Conservation (phyloP, 2,888 invertebrate species). For the Acanthacorydalis orientalis region DNA sequence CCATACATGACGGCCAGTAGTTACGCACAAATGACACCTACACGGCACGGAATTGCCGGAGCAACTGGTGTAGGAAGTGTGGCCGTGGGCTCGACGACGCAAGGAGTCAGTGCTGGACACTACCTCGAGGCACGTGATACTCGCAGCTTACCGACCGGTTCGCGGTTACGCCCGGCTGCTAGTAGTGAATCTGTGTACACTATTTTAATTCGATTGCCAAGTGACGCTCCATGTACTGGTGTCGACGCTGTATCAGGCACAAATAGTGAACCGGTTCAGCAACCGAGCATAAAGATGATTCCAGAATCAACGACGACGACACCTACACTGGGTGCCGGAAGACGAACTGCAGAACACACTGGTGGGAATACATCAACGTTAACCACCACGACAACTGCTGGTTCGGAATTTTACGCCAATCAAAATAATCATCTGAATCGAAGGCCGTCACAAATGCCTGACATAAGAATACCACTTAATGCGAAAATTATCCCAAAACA, state of each 20-base stretch:
- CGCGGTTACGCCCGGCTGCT: conserved; percentile 40
- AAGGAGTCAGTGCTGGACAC: conserved; percentile 5
- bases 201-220: conserved; percentile 75
- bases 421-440: conserved; percentile 18
- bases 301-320: conserved; percentile 32
- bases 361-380: neutral
- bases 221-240: conserved; percentile 21
- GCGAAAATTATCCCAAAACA: conserved; percentile 74
- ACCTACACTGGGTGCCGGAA: conserved; percentile 13
- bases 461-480: conserved; percentile 67
- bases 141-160: conserved; percentile 43
- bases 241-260: conserved; percentile 22
- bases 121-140: conserved; percentile 33
- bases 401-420: conserved; percentile 2
- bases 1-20: conserved; percentile 34
- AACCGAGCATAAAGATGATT: conserved; percentile 77
- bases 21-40: conserved; percentile 9
- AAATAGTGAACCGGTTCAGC: conserved; percentile 29
- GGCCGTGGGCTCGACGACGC: neutral
- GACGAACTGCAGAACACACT: conserved; percentile 17
- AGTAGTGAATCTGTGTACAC: conserved; percentile 76
- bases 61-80: conserved; percentile 18
- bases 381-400: conserved; percentile 8
- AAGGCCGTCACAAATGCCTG: conserved; percentile 52
- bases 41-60: conserved; percentile 12